Evolutionary conservation across 2,113 vertebrate genomes (phyloP).

Genomic region (Oreochromis tanganicae): DNA sequence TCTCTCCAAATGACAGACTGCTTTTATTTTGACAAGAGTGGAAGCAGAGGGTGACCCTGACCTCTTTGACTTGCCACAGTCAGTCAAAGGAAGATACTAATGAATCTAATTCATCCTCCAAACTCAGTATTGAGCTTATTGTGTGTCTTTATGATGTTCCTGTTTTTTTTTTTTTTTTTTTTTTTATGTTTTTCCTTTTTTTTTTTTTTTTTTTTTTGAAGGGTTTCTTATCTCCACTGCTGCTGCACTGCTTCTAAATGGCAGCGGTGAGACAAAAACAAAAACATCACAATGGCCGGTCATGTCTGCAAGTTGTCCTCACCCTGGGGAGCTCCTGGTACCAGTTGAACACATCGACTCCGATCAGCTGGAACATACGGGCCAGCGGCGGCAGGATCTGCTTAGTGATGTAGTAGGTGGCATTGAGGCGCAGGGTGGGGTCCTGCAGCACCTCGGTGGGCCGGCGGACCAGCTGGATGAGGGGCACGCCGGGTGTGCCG

Average conservation of each 20-base stretch:
- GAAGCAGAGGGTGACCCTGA: background rate
- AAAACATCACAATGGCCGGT: background rate
- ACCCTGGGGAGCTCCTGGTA: constrained; percentile 94
- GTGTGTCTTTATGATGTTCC: background rate
- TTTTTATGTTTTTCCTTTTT: too few species aligned
- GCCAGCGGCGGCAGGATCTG: constrained; percentile 93
- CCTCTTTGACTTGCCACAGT: background rate
- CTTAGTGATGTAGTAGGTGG: constrained; percentile 93
- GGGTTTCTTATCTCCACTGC: background rate
- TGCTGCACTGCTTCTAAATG: background rate
- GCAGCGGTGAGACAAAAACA: background rate
- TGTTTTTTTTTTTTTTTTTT: background rate
- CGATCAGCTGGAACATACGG: constrained; percentile 90
- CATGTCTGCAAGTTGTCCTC: constrained; percentile 26
- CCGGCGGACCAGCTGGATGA: constrained; percentile 91
- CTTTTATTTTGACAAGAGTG: background rate
- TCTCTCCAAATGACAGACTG: background rate
- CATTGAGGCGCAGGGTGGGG: constrained; percentile 82
- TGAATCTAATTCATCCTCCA: background rate
- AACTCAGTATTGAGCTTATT: background rate
- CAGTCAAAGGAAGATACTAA: background rate
- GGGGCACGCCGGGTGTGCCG: constrained; percentile 86
- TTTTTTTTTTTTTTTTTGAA: background rate
- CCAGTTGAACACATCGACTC: constrained; percentile 94
- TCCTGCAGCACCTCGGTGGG: constrained; percentile 90